Conservation (phyloP, 2,113 vertebrate genomes). For the Colaptes auratus region DNA sequence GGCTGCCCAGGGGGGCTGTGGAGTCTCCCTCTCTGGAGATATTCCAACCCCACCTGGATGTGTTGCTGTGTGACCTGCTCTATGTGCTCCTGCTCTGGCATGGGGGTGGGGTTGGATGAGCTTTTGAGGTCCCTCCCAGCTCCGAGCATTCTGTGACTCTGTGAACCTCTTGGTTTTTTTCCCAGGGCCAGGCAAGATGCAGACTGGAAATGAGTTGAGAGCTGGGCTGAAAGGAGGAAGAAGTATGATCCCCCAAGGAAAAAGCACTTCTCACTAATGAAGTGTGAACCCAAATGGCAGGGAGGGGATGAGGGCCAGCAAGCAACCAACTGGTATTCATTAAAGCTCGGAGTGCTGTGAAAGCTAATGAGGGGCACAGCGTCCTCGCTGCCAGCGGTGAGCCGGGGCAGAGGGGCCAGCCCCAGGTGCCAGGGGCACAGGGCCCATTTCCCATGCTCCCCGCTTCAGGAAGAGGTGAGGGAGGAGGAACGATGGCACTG, state of each 20-base stretch:
- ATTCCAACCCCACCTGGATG: too few species aligned
- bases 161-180: not conserved
- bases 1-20: too few species aligned
- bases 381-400: not conserved
- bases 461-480: not conserved
- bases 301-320: not conserved
- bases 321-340: not conserved
- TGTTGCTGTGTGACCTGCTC: too few species aligned
- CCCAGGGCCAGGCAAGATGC: not conserved
- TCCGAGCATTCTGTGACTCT: too few species aligned
- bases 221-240: not conserved
- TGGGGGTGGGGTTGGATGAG: too few species aligned
- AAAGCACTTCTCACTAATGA: conserved; percentile 36
- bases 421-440: fast-evolving
- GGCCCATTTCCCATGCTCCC: not conserved
- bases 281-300: conserved; percentile 13
- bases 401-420: not conserved
- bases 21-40: too few species aligned
- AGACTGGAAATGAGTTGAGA: not conserved
- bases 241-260: not conserved
- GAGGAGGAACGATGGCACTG: not conserved
- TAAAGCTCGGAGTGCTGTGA: not conserved
- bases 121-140: too few species aligned
- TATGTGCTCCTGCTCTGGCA: too few species aligned
- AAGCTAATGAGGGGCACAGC: not conserved